Evolutionary conservation across 2,797 vertebrate genomes (phyloP).

Genomic region (Hyperoplus immaculatus): DNA sequence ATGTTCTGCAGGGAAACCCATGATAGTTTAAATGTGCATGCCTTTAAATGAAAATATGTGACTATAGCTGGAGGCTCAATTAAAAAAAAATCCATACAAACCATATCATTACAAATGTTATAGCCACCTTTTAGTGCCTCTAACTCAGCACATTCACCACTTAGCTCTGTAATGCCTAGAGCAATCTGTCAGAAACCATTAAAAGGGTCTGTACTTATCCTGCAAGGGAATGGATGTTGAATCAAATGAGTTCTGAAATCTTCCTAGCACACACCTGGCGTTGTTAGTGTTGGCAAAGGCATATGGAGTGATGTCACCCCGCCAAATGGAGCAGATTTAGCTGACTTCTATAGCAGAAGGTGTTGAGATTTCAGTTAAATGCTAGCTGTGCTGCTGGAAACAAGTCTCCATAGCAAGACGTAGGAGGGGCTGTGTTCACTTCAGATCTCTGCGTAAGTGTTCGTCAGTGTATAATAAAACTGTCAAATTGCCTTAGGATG

Average conservation of each 20-base stretch:
- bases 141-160: constrained; percentile 45
- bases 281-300: constrained; percentile 73
- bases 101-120: constrained; percentile 55
- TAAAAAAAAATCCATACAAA: constrained; percentile 36
- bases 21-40: constrained; percentile 39
- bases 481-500: constrained; percentile 58
- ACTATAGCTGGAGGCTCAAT: constrained; percentile 23
- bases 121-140: constrained; percentile 47
- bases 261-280: constrained; percentile 75
- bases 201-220: constrained; percentile 60
- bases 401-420: constrained; percentile 43
- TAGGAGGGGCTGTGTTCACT: constrained; percentile 34
- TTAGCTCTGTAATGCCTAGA: constrained; percentile 48
- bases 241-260: constrained; percentile 71
- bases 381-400: constrained; percentile 57
- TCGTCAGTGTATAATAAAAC: constrained; percentile 63
- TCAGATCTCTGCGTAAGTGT: constrained; percentile 59
- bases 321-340: constrained; percentile 68
- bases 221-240: constrained; percentile 59
- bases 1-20: constrained; percentile 24
- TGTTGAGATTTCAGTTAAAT: constrained; percentile 63
- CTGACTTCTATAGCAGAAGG: constrained; percentile 58
- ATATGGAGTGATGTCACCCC: constrained; percentile 71
- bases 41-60: constrained; percentile 36
- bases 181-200: constrained; percentile 71